phyloP scores from a whole-genome alignment of 2,113 vertebrate genomes.

The Hyaena hyaena region DNA sequence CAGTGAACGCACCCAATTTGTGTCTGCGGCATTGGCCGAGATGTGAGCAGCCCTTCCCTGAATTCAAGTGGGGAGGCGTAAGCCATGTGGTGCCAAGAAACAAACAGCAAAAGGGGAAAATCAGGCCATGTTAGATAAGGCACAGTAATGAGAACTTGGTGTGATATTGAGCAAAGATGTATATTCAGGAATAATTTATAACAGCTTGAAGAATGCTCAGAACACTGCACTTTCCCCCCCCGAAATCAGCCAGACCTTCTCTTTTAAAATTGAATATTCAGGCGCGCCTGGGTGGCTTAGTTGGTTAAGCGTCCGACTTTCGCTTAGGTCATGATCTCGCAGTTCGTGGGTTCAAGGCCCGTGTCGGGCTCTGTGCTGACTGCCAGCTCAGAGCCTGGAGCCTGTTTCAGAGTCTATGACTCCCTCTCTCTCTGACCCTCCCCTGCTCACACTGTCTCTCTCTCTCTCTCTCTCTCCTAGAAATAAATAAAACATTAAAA shows the following conservation, averaged over 20 bases:
- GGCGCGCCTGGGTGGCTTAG: too few species aligned
- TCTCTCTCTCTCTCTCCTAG: too few species aligned
- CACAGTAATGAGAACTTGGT: rapidly evolving
- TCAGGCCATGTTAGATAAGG: neutral
- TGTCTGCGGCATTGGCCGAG: rapidly evolving
- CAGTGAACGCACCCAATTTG: rapidly evolving
- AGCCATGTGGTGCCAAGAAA: rapidly evolving
- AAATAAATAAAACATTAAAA: too few species aligned
- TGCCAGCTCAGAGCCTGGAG: too few species aligned
- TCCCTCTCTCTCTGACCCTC: too few species aligned
- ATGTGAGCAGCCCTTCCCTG: rapidly evolving
- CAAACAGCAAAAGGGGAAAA: rapidly evolving
- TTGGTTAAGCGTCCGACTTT: too few species aligned
- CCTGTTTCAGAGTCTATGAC: too few species aligned
- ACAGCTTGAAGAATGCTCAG: too few species aligned
- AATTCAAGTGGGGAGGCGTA: rapidly evolving
- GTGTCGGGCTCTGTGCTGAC: too few species aligned
- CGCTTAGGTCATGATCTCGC: too few species aligned
- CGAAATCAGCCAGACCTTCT: neutral
- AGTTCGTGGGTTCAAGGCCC: too few species aligned
- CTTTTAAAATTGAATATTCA: neutral
- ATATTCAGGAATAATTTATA: rapidly evolving
- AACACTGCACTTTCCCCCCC: neutral
- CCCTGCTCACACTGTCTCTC: too few species aligned
- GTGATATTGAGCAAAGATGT: rapidly evolving